These are phyloP conservation scores for Allygus modestus DNA, from an alignment of 2,888 invertebrate genomes.

Conservation along the genomic window DNA sequence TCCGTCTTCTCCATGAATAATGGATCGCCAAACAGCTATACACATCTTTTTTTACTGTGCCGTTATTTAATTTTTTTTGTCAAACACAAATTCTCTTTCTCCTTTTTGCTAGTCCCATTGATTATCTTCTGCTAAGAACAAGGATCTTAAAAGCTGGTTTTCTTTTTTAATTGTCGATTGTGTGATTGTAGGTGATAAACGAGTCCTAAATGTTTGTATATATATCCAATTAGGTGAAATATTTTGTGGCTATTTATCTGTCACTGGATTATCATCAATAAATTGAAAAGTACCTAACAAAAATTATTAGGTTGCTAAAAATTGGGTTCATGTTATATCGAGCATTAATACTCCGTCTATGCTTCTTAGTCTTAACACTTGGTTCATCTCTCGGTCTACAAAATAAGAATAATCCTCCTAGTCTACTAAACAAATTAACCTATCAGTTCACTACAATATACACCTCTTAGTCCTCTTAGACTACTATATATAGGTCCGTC, in stretches of 20 bases:
- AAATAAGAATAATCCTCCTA: too few species aligned
- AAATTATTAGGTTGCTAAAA: too few species aligned
- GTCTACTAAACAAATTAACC: too few species aligned
- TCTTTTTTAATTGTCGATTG: constrained; percentile 4
- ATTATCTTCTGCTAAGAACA: neutral
- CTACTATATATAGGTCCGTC: too few species aligned
- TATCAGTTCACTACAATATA: too few species aligned
- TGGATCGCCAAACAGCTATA: constrained; percentile 27
- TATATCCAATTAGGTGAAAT: neutral
- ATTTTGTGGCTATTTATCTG: neutral
- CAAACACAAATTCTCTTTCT: constrained; percentile 22
- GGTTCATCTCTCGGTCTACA: too few species aligned
- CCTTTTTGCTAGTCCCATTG: constrained; percentile 8
- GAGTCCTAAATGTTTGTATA: neutral
- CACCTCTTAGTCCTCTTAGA: too few species aligned
- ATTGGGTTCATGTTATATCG: too few species aligned
- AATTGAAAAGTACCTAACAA: too few species aligned
- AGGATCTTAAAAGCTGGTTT: neutral
- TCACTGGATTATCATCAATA: neutral
- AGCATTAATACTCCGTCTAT: too few species aligned
- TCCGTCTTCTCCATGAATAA: constrained; percentile 34
- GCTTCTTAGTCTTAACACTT: too few species aligned
- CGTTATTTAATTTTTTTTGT: constrained; percentile 40
- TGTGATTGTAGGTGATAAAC: neutral
- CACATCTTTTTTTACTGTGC: constrained; percentile 36